Evolutionary conservation across 2,113 vertebrate genomes (phyloP), one percentile per base, ranked within the genome.

Genomic region (Epinephelus fuscoguttatus): DNA sequence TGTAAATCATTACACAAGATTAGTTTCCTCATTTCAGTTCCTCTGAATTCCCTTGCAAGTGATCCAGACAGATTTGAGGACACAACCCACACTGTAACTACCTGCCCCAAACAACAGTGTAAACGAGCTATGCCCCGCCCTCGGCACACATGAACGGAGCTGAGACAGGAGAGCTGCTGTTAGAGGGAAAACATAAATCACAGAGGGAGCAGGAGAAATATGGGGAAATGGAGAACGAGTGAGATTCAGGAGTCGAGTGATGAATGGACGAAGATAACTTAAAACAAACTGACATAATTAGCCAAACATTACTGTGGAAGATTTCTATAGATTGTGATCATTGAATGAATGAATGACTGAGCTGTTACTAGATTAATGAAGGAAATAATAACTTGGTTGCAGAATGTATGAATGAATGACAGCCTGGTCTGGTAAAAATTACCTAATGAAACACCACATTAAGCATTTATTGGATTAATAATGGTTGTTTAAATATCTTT

Each of bases 31-130:
- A 15, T 60, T 71, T 60, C 21, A 70, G 1, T 49, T 67, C 37
- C n/a, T 6, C 37, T 11, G 42, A 75, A 62, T 75, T 72, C 71
- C 19, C n/a, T 40, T 57, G 67, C 67, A 55, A 14, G 33, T 6
- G 47, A 67, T 52, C 18, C 57, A 42, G 53, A 15, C 11, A 15
- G 30, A 45, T 45, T 14, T 55, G 1, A 67, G n/a, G 64, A 49
- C 70, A 69, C 53, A 25, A 25, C 52, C 49, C 23, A 13, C 42
- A 3, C 42, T 45, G 11, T 6, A 33, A 45, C 14, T 19, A 50
- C 21, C 21, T 53, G 79, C 9, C 47, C 10, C 15, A 30, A 19
- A 23, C n/a, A 15, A 19, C 13, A 53, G n/a, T 53, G 19, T 6
- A 15, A 53, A 7, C 0, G 6, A 17, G 42, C 55, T 3, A 59